Evolutionary conservation across 2,888 invertebrate genomes (phyloP).

Genomic region (Temnothorax unifasciatus): DNA sequence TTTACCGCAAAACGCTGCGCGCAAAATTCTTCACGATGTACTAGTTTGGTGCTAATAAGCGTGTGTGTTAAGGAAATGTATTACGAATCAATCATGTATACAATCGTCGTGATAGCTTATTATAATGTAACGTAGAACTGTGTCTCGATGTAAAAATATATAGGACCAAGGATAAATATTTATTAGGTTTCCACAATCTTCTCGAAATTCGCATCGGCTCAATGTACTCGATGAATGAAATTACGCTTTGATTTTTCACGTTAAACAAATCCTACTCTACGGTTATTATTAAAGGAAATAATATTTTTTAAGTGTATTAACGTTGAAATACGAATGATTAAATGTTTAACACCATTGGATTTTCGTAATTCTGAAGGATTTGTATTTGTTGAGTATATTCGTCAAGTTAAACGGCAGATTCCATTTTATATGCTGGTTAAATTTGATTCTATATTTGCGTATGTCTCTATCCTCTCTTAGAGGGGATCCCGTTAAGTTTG

Average conservation of each 20-base stretch:
- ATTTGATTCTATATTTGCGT: conserved; percentile 15
- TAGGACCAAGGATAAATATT: neutral
- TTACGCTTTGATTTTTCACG: neutral
- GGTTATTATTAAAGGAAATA: neutral
- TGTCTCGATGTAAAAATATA: conserved; percentile 59
- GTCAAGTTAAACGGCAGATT: neutral
- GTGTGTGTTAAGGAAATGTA: conserved; percentile 27
- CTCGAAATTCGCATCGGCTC: neutral
- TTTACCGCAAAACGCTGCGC: conserved; percentile 46
- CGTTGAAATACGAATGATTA: conserved; percentile 18
- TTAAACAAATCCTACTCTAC: neutral
- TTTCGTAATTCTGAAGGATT: conserved; percentile 16
- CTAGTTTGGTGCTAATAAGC: conserved; percentile 39
- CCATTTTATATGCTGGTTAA: conserved; percentile 23
- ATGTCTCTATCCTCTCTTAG: conserved; percentile 5
- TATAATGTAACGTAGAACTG: conserved; percentile 45
- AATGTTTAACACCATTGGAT: conserved; percentile 17
- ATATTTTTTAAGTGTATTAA: conserved; percentile 12
- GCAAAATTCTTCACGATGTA: conserved; percentile 27
- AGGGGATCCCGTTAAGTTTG: conserved; percentile 29
- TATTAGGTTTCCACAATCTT: conserved; percentile 10
- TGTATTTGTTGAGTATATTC: conserved; percentile 24
- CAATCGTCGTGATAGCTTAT: conserved; percentile 60
- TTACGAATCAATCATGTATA: conserved; percentile 56
- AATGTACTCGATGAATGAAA: neutral